Base-by-base conservation (phyloP, 2,797 vertebrate species). In the Megalops cyprinoides region DNA sequence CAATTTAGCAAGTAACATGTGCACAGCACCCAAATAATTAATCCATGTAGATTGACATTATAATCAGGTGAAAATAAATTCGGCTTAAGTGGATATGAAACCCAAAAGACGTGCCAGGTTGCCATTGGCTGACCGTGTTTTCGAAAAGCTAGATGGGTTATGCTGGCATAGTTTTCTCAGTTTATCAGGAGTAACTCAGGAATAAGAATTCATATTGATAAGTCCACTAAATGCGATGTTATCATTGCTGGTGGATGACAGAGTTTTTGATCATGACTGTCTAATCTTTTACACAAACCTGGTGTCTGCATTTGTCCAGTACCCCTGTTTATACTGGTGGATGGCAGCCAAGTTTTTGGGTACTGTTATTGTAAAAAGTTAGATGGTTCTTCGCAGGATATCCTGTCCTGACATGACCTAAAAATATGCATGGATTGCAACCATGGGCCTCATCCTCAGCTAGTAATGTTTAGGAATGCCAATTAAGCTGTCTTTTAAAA, bases 201-300 rank as follows among this genome's bases (percentile, higher is more conserved):
- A 8, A 23, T 3, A 7, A n/a, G 23, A 44, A 71, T 71, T 20
- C 39, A 18, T 18, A 71, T n/a, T 71, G 67, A 71, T n/a, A 44
- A 71, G 44, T n/a, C 20, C 67, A 14, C 67, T 42, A 3, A 20
- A 0, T 69, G 65, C 58, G 6, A 39, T 15, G 39, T 39, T 44
- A 7, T 12, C 44, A 44, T 71, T 71, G 20, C 67, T 39, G n/a
- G n/a, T 1, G 7, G 15, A 51, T 7, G 49, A 51, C 49, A 51
- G 18, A 15, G 7, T 51, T 15, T 15, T 74, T 49, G 73, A 25
- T 51, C 25, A 48, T 51, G 46, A 1, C 20, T 73, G 37, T 73
- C 25, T n/a, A 73, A 31, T 51, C 73, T 74, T 14, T 74, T n/a
- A 74, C 23, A 74, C 73, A 14, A 44, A 74, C 73, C 73, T 49